Conservation (phyloP, 64 coral and sea anemone genomes). For the Orbicella faveolata region DNA sequence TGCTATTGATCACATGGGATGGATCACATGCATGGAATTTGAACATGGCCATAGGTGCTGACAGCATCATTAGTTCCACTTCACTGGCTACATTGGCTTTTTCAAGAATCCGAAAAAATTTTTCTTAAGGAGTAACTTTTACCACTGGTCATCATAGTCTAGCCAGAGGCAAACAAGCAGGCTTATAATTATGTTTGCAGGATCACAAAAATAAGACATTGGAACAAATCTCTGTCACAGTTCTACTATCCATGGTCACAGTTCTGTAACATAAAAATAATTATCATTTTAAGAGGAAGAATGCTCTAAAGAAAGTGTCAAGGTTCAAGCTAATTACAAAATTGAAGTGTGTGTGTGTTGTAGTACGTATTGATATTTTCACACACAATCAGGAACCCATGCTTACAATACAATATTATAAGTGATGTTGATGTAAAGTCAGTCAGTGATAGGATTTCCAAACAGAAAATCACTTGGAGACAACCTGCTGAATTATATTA, state of each 20-base stretch:
- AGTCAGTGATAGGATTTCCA: background rate
- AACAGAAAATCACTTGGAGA: background rate
- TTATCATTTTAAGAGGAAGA: constrained; percentile 1
- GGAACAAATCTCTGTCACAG: background rate
- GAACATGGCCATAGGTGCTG: too few relatives aligned
- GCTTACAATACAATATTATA: background rate
- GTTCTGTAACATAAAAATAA: background rate
- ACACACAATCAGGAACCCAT: background rate
- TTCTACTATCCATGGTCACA: background rate
- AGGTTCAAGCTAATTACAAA: constrained; percentile 16
- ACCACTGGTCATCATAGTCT: too few relatives aligned
- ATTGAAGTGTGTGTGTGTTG: background rate
- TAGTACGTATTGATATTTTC: background rate
- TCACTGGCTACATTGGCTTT: too few relatives aligned
- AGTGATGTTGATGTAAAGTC: background rate
- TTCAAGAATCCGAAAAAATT: too few relatives aligned
- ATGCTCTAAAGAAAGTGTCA: background rate
- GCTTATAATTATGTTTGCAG: background rate
- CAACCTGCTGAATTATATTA: too few relatives aligned
- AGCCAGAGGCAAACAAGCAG: background rate
- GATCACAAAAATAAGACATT: background rate
- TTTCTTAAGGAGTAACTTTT: too few relatives aligned
- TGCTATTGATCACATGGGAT: too few relatives aligned
- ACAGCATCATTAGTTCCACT: too few relatives aligned
- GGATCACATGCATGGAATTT: too few relatives aligned